Evolutionary conservation across 2,888 invertebrate species (phyloP), one percentile per base, ranked within the genome.

Genomic region (Spodoptera picta): DNA sequence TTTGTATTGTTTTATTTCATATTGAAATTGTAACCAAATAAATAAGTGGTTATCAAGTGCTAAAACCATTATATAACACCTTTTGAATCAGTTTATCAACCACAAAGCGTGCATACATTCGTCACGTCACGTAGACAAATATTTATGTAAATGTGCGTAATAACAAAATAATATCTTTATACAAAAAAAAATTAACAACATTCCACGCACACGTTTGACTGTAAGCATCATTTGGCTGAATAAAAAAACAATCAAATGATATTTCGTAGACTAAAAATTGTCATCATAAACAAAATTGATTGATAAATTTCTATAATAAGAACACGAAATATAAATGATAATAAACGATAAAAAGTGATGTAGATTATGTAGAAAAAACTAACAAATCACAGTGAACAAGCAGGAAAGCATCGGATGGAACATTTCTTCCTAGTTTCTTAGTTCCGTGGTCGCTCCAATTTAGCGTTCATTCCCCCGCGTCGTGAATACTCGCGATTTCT

Each of bases 381-480:
- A 43, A 72, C 71, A 69, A 75, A 72, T 72, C 70, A 72, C 42
- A 50, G 46, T 63, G 50, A 57, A 66, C 53, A 46, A 69, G 65
- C 62, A 77, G 65, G 60, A 73, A 77, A 68, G 53, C 69, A 55
- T 65, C 60, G 49, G 60, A 56, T 64, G 54, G 55, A 66, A 70
- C 65, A 73, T 73, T 73, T 72, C 66, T 73, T 79, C 76, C 75
- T 78, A 76, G 80, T 73, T 81, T 76, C 79, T 62, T 70, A 65
- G 70, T 79, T 74, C 79, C 75, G 77, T 69, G 75, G 81, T 76
- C 83, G 84, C 80, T 87, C 84, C 79, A 86, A 85, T 87, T 87
- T 84, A 83, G 81, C 86, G 88, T 83, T 73, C 87, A 75, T 87
- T 88, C 80, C 83, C 84, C 87, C 67, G 78, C 60, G 69, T 76